Percentiles rank a stretch among this genome's conserved stretches.
These are phyloP conservation scores for Thamnaconus septentrionalis DNA, from an alignment of 2,113 vertebrate genomes.

Conservation along the genomic window DNA sequence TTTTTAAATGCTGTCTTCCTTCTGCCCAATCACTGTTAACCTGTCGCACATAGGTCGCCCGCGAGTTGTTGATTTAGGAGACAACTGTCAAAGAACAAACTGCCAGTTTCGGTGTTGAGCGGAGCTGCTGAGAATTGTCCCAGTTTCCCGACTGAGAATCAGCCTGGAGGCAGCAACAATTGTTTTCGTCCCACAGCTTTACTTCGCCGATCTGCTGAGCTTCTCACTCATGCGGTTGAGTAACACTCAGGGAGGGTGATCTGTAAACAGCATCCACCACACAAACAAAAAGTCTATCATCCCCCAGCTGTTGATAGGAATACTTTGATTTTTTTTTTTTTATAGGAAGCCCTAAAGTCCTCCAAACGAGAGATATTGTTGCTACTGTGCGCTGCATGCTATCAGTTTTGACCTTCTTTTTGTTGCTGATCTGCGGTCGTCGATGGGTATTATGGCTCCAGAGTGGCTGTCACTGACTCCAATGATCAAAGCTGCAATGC, in stretches of 20 bases:
- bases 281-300: neutral
- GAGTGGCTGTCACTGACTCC: slow-evolving; percentile 14
- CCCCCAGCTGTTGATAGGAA: neutral
- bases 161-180: slow-evolving; percentile 65
- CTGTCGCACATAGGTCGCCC: too few relatives aligned
- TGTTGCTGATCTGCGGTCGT: slow-evolving; percentile 20
- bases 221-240: slow-evolving; percentile 6
- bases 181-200: slow-evolving; percentile 37
- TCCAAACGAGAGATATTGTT: too few relatives aligned
- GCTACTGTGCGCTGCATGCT: neutral
- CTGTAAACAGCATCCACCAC: neutral
- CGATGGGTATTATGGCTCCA: slow-evolving; percentile 22
- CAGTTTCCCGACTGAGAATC: slow-evolving; percentile 28
- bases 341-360: too few relatives aligned
- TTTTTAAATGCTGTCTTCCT: too few relatives aligned
- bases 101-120: slow-evolving; percentile 59
- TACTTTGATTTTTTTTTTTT: too few relatives aligned
- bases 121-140: slow-evolving; percentile 34
- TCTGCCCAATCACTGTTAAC: too few relatives aligned
- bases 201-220: neutral
- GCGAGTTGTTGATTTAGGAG: neutral
- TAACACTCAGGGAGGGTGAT: slow-evolving; percentile 2
- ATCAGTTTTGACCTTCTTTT: neutral
- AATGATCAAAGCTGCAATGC: slow-evolving; percentile 31
- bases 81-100: slow-evolving; percentile 50